Evolutionary conservation across 2,113 vertebrate genomes (phyloP).

Genomic region (Grantiella picta): DNA sequence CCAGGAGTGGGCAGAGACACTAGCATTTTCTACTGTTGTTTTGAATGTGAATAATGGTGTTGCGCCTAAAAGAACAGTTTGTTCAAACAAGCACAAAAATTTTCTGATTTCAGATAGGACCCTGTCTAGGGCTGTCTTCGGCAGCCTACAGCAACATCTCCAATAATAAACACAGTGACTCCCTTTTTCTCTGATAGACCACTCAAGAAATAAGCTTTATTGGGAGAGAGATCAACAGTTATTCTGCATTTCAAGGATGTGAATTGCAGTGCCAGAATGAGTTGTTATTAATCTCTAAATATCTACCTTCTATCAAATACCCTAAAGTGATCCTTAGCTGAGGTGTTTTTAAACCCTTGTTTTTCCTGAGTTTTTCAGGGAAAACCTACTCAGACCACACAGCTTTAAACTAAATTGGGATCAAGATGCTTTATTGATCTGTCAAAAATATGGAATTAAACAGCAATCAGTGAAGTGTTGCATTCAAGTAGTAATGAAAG

Average conservation of each 20-base stretch:
- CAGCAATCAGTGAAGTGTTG: not conserved
- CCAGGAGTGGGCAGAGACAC: not conserved
- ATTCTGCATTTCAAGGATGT: not conserved
- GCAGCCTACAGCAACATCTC: not conserved
- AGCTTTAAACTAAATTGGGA: not conserved
- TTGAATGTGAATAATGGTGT: not conserved
- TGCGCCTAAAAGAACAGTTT: not conserved
- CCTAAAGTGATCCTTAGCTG: not conserved
- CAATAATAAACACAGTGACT: not conserved
- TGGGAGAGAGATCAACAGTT: not conserved
- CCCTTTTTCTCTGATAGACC: not conserved
- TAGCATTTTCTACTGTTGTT: not conserved
- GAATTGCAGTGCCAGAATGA: not conserved
- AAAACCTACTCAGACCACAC: not conserved
- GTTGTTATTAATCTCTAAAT: not conserved
- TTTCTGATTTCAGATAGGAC: not conserved
- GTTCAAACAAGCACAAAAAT: not conserved
- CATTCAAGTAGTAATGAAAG: not conserved
- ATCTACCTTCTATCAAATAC: not conserved
- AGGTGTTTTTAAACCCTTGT: not conserved
- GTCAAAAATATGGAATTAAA: not conserved
- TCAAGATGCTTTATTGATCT: not conserved
- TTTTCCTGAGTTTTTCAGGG: not conserved
- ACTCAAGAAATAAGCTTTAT: not conserved
- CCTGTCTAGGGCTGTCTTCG: not conserved